Evolutionary conservation across 2,113 vertebrate species (phyloP).

Genomic region (Mesitornis unicolor): DNA sequence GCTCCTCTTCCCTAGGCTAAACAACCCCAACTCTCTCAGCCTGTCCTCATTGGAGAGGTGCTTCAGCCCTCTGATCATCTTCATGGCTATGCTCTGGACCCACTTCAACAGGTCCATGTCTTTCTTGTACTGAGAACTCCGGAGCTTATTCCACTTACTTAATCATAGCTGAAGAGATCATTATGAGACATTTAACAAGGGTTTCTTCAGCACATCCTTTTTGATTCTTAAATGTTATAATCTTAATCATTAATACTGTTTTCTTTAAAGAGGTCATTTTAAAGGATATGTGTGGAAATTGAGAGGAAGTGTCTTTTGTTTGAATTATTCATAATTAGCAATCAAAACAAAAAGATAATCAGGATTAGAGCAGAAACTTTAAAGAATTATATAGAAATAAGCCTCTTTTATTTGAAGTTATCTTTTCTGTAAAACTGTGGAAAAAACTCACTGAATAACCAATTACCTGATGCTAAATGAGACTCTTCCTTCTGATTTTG

Average conservation of each 20-base stretch:
- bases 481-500: background rate
- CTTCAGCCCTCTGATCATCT: background rate
- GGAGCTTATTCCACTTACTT: background rate
- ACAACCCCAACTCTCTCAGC: background rate
- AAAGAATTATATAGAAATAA: background rate
- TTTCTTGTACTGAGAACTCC: background rate
- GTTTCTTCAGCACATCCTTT: background rate
- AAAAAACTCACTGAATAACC: background rate
- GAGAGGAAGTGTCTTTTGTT: rapidly evolving
- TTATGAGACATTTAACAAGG: background rate
- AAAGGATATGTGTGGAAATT: background rate
- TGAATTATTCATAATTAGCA: background rate
- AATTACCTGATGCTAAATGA: background rate
- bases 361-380: background rate
- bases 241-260: background rate
- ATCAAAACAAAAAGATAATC: background rate
- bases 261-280: background rate
- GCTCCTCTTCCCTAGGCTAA: background rate
- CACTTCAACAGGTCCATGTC: background rate
- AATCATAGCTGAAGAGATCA: background rate
- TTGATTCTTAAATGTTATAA: background rate
- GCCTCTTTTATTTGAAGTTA: background rate
- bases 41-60: background rate
- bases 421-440: background rate
- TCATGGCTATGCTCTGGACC: background rate